These are phyloP conservation scores for Zygothrica quintamaculata DNA, from an alignment of 2,888 invertebrate species.

Conservation along the genomic window DNA sequence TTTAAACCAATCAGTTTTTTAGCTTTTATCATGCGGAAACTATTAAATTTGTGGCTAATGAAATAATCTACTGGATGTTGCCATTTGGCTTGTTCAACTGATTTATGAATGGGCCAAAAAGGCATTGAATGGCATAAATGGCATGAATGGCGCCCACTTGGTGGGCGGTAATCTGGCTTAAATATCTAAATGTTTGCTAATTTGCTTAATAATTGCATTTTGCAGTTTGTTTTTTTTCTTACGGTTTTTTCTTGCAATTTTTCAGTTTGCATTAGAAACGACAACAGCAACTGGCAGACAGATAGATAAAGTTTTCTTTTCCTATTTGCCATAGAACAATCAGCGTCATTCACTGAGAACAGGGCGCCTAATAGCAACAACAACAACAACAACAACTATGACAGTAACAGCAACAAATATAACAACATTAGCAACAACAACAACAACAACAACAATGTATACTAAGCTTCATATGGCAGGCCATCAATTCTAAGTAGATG, in stretches of 20 bases:
- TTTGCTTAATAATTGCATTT: conserved; percentile 77
- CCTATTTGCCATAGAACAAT: conserved; percentile 74
- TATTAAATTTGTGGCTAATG: conserved; percentile 62
- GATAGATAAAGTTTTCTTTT: conserved; percentile 54
- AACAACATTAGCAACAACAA: conserved; percentile 24
- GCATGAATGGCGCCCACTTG: conserved; percentile 65
- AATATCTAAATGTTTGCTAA: conserved; percentile 74
- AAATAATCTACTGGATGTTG: conserved; percentile 35
- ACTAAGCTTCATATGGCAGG: conserved; percentile 66
- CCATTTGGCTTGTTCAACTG: conserved; percentile 7
- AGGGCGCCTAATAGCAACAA: conserved; percentile 64
- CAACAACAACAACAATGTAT: conserved; percentile 27
- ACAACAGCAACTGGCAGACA: conserved; percentile 55
- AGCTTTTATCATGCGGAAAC: conserved; percentile 61
- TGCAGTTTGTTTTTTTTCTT: conserved; percentile 38
- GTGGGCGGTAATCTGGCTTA: conserved; percentile 61
- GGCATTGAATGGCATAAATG: too few species aligned
- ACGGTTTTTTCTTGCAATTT: too few species aligned
- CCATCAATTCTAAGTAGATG: conserved; percentile 85
- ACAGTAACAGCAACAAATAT: too few species aligned
- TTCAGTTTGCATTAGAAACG: conserved; percentile 45
- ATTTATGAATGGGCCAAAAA: conserved; percentile 60
- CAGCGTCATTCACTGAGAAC: conserved; percentile 69
- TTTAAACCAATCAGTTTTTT: conserved; percentile 19
- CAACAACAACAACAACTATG: conserved; percentile 39